phyloP scores from a whole-genome alignment of 2,113 vertebrate genomes.

The Dromas ardeola region DNA sequence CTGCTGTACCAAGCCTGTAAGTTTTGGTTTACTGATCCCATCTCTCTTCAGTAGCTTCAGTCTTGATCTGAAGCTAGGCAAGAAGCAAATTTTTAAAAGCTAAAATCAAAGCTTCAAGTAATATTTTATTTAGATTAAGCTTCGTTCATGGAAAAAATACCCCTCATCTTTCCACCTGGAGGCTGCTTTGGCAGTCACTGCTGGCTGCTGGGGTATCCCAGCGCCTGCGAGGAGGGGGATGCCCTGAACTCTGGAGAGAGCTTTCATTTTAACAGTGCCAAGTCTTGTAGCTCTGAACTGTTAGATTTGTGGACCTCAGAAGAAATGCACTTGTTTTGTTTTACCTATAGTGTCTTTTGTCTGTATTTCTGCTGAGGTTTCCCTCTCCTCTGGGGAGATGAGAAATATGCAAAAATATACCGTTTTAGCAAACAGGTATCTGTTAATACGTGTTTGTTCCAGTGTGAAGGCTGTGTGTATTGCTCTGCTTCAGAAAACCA shows the following conservation, averaged over 20 bases:
- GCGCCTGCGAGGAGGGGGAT: accelerated
- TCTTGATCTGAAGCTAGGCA: not conserved
- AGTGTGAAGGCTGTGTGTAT: not conserved
- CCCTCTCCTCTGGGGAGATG: not conserved
- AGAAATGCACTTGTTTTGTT: not conserved
- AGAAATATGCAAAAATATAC: not conserved
- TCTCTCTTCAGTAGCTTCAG: not conserved
- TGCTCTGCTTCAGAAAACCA: not conserved
- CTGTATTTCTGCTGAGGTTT: not conserved
- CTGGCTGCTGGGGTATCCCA: not conserved
- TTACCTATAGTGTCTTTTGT: accelerated
- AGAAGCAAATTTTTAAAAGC: not conserved
- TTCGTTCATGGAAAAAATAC: not conserved
- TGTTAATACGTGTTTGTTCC: not conserved
- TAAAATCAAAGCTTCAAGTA: not conserved
- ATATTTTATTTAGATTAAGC: not conserved
- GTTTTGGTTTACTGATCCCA: not conserved
- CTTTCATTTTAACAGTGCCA: not conserved
- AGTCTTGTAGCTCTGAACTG: not conserved
- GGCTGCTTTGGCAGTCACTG: not conserved
- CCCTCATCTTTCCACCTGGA: not conserved
- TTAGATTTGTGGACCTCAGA: not conserved
- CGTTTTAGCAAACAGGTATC: not conserved
- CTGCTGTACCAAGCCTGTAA: not conserved
- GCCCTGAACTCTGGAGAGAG: not conserved